Evolutionary conservation across 1,140 invertebrate genomes (phyloP).

Genomic region (Drosophila baimaii): DNA sequence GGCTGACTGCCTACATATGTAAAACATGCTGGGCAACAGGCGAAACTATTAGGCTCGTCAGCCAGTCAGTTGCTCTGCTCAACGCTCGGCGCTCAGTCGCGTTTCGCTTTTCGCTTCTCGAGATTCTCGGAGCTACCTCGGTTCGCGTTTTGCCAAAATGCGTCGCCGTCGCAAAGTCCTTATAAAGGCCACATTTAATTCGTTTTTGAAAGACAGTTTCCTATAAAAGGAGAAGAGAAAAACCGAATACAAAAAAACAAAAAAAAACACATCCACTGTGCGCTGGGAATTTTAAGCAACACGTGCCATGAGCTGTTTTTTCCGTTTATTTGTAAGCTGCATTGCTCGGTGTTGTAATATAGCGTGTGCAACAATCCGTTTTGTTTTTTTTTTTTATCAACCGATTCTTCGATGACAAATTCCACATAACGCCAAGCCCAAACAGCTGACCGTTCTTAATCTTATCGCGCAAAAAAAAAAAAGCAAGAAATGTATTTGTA

Average conservation of each 20-base stretch:
- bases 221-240: slow-evolving; percentile 6
- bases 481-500: background rate
- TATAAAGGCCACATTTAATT: slow-evolving; percentile 58
- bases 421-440: slow-evolving; percentile 6
- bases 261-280: slow-evolving; percentile 13
- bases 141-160: slow-evolving; percentile 53
- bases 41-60: slow-evolving; percentile 57
- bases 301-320: slow-evolving; percentile 73
- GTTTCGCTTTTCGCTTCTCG: slow-evolving; percentile 14
- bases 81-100: slow-evolving; percentile 47
- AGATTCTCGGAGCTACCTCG: background rate
- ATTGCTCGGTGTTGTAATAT: slow-evolving; percentile 34
- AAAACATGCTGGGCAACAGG: slow-evolving; percentile 62
- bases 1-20: slow-evolving; percentile 49
- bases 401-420: slow-evolving; percentile 31
- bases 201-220: slow-evolving; percentile 40
- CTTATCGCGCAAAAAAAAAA: slow-evolving; percentile 32
- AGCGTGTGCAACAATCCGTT: slow-evolving; percentile 18
- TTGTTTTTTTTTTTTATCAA: background rate
- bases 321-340: slow-evolving; percentile 73
- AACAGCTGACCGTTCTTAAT: slow-evolving; percentile 48
- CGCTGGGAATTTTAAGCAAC: slow-evolving; percentile 60
- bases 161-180: slow-evolving; percentile 64
- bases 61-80: slow-evolving; percentile 32
- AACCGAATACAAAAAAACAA: background rate